Evolutionary conservation across 2,888 invertebrate genomes (phyloP).

Genomic region (Colostygia pectinataria): DNA sequence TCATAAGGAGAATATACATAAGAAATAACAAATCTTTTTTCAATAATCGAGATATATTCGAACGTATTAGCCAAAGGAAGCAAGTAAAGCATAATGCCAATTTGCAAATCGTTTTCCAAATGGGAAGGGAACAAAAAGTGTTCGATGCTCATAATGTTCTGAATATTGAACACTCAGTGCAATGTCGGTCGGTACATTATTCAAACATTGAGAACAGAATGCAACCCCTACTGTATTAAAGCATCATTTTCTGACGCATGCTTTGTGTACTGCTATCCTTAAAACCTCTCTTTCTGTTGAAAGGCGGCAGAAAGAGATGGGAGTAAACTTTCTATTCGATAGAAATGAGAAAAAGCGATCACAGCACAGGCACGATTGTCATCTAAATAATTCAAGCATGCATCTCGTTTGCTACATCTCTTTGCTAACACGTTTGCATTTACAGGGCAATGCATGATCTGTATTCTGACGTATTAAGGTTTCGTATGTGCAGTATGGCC

Average conservation of each 20-base stretch:
- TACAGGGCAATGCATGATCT: conserved; percentile 11
- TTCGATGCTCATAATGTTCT: conserved; percentile 25
- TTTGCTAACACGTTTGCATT: conserved; percentile 41
- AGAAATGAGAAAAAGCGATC: conserved; percentile 77
- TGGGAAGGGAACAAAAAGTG: conserved; percentile 19
- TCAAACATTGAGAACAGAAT: conserved; percentile 55
- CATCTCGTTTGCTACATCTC: conserved; percentile 64
- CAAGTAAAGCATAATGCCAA: conserved; percentile 18
- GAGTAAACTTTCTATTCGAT: conserved; percentile 55
- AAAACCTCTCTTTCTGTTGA: conserved; percentile 43
- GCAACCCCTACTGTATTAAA: conserved; percentile 63
- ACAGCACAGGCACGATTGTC: conserved; percentile 77
- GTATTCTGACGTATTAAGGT: conserved; percentile 36
- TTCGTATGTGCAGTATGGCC: conserved; percentile 26
- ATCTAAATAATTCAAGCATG: conserved; percentile 79
- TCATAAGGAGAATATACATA: too few species aligned
- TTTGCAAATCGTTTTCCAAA: conserved; percentile 26
- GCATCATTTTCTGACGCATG: conserved; percentile 65
- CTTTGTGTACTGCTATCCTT: conserved; percentile 59
- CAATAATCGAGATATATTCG: not conserved
- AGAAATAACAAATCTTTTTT: too few species aligned
- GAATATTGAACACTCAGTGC: conserved; percentile 23
- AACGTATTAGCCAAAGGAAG: conserved; percentile 1
- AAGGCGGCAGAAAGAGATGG: conserved; percentile 43
- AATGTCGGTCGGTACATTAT: conserved; percentile 52